Conservation (phyloP, 64 coral and sea anemone genomes). For the Anthopleura sola region DNA sequence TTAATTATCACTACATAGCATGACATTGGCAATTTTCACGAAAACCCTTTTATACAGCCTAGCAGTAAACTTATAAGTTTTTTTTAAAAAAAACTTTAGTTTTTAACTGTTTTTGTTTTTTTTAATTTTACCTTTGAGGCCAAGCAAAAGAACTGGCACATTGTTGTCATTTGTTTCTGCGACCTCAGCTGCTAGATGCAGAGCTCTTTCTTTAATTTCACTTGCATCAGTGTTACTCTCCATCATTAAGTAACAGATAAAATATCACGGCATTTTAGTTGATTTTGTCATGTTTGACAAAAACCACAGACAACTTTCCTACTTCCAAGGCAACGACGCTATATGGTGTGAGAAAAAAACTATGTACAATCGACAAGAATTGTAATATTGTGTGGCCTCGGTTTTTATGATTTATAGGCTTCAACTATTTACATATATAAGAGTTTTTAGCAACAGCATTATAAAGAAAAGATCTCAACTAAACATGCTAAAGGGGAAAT, state of each 20-base stretch:
- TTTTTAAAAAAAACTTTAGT: too few species aligned
- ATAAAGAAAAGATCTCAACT: neutral
- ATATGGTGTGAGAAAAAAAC: neutral
- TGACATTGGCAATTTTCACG: too few species aligned
- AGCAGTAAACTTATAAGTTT: too few species aligned
- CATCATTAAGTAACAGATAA: neutral
- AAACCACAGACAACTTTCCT: neutral
- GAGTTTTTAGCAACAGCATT: neutral
- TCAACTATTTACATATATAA: neutral
- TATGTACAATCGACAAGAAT: neutral
- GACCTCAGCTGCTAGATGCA: constrained; percentile 94
- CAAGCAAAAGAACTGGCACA: constrained; percentile 74
- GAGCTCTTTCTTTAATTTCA: constrained; percentile 57
- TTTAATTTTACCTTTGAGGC: constrained; percentile 66
- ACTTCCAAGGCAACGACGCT: neutral
- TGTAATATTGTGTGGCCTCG: too few species aligned
- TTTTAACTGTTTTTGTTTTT: too few species aligned
- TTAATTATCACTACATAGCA: too few species aligned
- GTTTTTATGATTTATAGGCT: neutral
- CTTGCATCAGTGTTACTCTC: constrained; percentile 48
- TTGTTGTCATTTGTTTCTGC: constrained; percentile 92
- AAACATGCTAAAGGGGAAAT: too few species aligned
- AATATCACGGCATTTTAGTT: too few species aligned
- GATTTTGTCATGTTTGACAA: neutral
- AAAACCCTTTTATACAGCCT: too few species aligned